These are phyloP conservation scores for Pheosia tremula DNA, from an alignment of 2,888 invertebrate genomes.

Conservation along the genomic window DNA sequence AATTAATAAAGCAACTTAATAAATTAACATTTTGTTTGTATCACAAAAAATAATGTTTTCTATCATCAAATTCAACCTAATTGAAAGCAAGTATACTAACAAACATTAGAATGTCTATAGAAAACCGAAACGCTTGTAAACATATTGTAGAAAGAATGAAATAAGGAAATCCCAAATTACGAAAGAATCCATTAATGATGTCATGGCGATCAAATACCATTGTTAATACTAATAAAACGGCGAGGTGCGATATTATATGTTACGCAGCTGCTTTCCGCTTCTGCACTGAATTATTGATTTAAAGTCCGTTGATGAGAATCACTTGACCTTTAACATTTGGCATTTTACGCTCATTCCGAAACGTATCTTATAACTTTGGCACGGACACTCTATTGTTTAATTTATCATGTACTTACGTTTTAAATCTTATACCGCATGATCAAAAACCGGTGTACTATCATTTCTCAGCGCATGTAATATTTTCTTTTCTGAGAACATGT, in stretches of 20 bases:
- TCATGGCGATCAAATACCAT: conserved; percentile 24
- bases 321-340: not conserved
- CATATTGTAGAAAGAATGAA: conserved; percentile 6
- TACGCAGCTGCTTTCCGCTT: conserved; percentile 17
- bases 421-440: too few species aligned
- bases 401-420: too few species aligned
- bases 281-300: conserved; percentile 5
- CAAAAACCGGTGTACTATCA: too few species aligned
- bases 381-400: not conserved
- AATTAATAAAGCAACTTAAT: too few species aligned
- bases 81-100: too few species aligned
- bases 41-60: too few species aligned
- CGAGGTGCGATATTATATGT: conserved; percentile 13
- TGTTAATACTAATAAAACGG: conserved; percentile 17
- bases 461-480: too few species aligned
- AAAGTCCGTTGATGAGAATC: not conserved
- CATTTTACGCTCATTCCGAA: not conserved
- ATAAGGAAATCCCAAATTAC: conserved; percentile 32
- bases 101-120: too few species aligned
- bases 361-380: not conserved
- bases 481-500: too few species aligned
- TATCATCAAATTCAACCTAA: too few species aligned
- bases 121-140: too few species aligned
- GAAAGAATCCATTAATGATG: conserved; percentile 32
- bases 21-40: too few species aligned